Percentiles rank a stretch among this genome's conserved stretches.
Conservation (phyloP, 2,797 vertebrate species). For the Lindbergichthys nudifrons region DNA sequence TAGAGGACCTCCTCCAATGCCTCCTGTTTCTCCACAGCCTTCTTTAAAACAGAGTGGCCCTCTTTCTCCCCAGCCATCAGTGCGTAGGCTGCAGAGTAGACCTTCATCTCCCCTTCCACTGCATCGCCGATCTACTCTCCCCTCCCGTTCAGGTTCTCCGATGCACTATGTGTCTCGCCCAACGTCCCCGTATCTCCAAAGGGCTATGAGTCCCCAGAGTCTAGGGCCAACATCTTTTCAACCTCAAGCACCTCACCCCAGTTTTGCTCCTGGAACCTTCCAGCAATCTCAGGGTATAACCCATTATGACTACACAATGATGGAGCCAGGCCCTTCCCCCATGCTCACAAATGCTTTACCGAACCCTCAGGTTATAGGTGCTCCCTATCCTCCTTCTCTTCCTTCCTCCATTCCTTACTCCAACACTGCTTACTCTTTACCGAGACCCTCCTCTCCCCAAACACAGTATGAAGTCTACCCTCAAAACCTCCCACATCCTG, state of each 20-base stretch:
- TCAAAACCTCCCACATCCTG: conserved; percentile 50
- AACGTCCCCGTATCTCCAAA: conserved; percentile 57
- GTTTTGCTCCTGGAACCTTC: conserved; percentile 41
- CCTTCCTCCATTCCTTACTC: conserved; percentile 48
- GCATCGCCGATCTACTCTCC: conserved; percentile 56
- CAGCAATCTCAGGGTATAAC: conserved; percentile 60
- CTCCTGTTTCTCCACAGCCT: conserved; percentile 72
- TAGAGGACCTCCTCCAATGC: conserved; percentile 64
- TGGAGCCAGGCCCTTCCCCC: conserved; percentile 76
- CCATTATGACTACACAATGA: conserved; percentile 74
- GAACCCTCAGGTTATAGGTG: conserved; percentile 63
- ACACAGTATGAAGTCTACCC: conserved; percentile 49
- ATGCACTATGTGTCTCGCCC: conserved; percentile 68
- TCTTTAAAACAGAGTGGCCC: conserved; percentile 75
- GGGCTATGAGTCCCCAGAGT: conserved; percentile 69
- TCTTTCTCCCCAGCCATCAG: conserved; percentile 70
- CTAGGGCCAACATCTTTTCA: conserved; percentile 66
- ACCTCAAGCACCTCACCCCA: conserved; percentile 30
- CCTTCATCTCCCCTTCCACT: conserved; percentile 58
- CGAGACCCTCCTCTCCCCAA: conserved; percentile 65
- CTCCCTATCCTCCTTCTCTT: conserved; percentile 45
- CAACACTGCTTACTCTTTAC: conserved; percentile 59
- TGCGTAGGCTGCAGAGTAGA: conserved; percentile 69
- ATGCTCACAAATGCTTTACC: conserved; percentile 81
- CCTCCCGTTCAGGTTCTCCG: conserved; percentile 69